Base-by-base conservation (phyloP, 2,113 vertebrate genomes). In the Ailuropoda melanoleuca region DNA sequence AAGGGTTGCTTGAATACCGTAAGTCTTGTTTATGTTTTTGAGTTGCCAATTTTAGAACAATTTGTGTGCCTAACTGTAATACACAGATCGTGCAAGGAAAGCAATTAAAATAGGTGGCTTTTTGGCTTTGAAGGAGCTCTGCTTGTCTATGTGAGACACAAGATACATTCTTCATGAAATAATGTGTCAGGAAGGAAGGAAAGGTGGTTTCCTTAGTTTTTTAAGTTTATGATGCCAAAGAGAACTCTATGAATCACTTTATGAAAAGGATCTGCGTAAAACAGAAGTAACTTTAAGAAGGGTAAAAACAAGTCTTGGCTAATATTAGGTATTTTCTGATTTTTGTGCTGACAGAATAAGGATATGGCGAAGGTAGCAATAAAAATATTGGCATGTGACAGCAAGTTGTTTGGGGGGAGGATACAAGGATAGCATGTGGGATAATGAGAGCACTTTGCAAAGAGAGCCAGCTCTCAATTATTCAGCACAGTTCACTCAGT, bases 1-100 rank as follows among this genome's bases (percentile, higher is more conserved):
- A 93, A 94, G 48, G 12, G 21, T 60, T 83, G 48, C 58, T 83
- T 87, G 77, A 97, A 94, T 88, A 37, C 3, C 26, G 0, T 37
- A 95, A 96, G 56, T 15, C 26, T 91, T 90, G 29, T 64, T 90
- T 78, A 18, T 92, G 64, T 70, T 96, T 97, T 94, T 70, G 72
- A 94, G 58, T 82, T 88, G 37, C 26, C 43, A 90, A 9, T 78
- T 90, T 78, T 43, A 55, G 78, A 89, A 94, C 26, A 68, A 85
- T 94, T 39, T 68, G 18, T 87, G 18, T 82, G 13, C 17, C 88
- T 84, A 62, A 56, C 13, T 85, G 3, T 50, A 90, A 46, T 39
- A 5, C 72, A 23, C 43, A 83, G 12, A 70, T 39, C 48, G 6
- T 13, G 39, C 14, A 60, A 23, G 11, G 78, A 94, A 94, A 95